Evolutionary conservation across 2,888 invertebrate genomes (phyloP).

Genomic region (Micropterix aruncella): DNA sequence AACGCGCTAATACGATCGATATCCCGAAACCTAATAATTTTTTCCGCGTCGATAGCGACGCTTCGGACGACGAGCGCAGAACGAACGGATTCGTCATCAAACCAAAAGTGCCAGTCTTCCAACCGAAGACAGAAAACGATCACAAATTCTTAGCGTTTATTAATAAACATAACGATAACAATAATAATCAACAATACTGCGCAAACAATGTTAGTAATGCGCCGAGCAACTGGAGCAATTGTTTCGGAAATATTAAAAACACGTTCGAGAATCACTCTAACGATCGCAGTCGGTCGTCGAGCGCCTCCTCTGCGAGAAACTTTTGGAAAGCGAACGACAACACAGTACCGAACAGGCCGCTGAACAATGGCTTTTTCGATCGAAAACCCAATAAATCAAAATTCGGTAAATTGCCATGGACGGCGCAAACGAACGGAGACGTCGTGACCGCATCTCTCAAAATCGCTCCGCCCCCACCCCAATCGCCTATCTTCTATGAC

Average conservation of each 20-base stretch:
- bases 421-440: slow-evolving; percentile 23
- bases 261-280: slow-evolving; percentile 49
- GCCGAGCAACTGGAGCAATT: slow-evolving; percentile 61
- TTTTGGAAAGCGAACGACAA: slow-evolving; percentile 52
- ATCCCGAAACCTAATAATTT: slow-evolving; percentile 60
- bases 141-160: slow-evolving; percentile 73
- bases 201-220: slow-evolving; percentile 15
- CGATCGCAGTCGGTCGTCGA: slow-evolving; percentile 25
- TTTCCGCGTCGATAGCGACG: slow-evolving; percentile 33
- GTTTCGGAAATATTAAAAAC: slow-evolving; percentile 73
- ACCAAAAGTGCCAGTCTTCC: slow-evolving; percentile 48
- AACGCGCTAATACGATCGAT: slow-evolving; percentile 79
- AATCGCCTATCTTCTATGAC: too few relatives aligned
- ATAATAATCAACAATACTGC: slow-evolving; percentile 14
- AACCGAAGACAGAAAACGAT: slow-evolving; percentile 76
- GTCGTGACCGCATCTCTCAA: slow-evolving; percentile 26
- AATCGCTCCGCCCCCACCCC: slow-evolving; percentile 16
- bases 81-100: slow-evolving; percentile 13
- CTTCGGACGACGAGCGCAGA: slow-evolving; percentile 29
- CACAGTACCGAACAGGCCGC: slow-evolving; percentile 17
- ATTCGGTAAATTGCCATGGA: slow-evolving; percentile 28
- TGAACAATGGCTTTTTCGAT: slow-evolving; percentile 7
- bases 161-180: slow-evolving; percentile 51
- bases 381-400: slow-evolving; percentile 21
- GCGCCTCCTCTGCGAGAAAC: slow-evolving; percentile 36